Evolutionary conservation across 2,797 vertebrate genomes (phyloP), one percentile per base, ranked within the genome.

Genomic region (Cryptoprocta ferox): DNA sequence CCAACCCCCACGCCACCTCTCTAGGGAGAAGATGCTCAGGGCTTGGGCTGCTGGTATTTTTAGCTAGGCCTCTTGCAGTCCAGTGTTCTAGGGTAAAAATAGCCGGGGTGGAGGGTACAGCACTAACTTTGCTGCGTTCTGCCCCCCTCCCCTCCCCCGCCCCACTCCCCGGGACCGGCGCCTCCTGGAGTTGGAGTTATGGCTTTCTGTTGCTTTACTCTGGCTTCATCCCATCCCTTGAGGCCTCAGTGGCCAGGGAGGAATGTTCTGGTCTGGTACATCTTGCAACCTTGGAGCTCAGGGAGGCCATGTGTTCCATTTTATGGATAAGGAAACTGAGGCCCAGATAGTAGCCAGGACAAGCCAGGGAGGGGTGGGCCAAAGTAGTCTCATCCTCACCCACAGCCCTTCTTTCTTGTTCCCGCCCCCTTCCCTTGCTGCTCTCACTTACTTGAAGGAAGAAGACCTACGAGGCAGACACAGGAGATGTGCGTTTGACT

Each of bases 81-180:
- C 94, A 94, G 97, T 59, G 89, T 96, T 94, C 93, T 85, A 12
- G 93, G 56, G 93, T 97, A 98, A 97, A 98, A 98, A 98, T 98
- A 98, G 95, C 93, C 75, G 89, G 95, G 97, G 96, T 88, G 97
- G 96, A 97, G 91, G 97, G 97, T 75, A 93, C 66, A 75, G 94
- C 75, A 24, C 91, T 97, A 70, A 96, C 97, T 89, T 50, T 53
- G 28, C 83, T n/a, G 6, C 89, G 73, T 80, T 92, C 93, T 90
- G 89, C 15, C 28, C 70, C 70, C 66, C 89, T 16, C 68, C 45
- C 48, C 48, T 12, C 48, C 48, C 48, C 14, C 6, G 6, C 42
- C 53, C 45, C 59, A 32, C 26, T 1, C 2, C 90, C 66, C 84
- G 0, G 3, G 89, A 86, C 81, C 80, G 97, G 97, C 91, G 84